phyloP scores from a whole-genome alignment of 2,888 invertebrate genomes.

The Cheilosia impressa region DNA sequence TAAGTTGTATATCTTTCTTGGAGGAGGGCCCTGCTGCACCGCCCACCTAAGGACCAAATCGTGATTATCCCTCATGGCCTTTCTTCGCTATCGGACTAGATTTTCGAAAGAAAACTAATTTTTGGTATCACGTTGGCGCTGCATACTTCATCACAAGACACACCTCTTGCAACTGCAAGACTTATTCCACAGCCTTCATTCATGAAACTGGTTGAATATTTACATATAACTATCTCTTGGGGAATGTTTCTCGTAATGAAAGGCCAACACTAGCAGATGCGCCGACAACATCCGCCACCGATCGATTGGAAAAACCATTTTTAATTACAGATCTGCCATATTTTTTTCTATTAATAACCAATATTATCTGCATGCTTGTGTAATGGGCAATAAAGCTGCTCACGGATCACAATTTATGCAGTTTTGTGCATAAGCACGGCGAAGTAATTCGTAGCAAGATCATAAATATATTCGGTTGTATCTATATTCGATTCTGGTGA shows the following conservation, averaged over 20 bases:
- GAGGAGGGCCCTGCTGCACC: neutral
- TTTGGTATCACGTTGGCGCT: neutral
- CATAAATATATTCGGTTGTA: constrained; percentile 37
- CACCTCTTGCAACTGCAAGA: constrained; percentile 26
- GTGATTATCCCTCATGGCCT: constrained; percentile 8
- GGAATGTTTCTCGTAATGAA: constrained; percentile 33
- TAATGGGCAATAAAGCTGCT: constrained; percentile 61
- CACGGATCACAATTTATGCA: constrained; percentile 66
- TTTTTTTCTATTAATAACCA: constrained; percentile 69
- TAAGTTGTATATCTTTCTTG: constrained; percentile 13
- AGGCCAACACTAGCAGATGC: constrained; percentile 47
- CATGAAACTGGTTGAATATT: constrained; percentile 45
- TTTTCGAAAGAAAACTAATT: constrained; percentile 4
- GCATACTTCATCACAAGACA: constrained; percentile 11
- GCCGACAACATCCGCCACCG: constrained; percentile 49
- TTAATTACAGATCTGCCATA: constrained; percentile 64
- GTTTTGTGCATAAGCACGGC: constrained; percentile 24
- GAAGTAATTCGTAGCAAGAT: constrained; percentile 46
- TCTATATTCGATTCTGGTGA: constrained; percentile 25
- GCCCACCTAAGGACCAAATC: constrained; percentile 13
- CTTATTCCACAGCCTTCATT: neutral
- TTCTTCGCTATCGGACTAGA: neutral
- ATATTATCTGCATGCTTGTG: constrained; percentile 66
- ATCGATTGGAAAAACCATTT: constrained; percentile 66
- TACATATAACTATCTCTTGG: constrained; percentile 39